Base-by-base conservation (phyloP, 2,113 vertebrate genomes). In the Plecotus auritus region DNA sequence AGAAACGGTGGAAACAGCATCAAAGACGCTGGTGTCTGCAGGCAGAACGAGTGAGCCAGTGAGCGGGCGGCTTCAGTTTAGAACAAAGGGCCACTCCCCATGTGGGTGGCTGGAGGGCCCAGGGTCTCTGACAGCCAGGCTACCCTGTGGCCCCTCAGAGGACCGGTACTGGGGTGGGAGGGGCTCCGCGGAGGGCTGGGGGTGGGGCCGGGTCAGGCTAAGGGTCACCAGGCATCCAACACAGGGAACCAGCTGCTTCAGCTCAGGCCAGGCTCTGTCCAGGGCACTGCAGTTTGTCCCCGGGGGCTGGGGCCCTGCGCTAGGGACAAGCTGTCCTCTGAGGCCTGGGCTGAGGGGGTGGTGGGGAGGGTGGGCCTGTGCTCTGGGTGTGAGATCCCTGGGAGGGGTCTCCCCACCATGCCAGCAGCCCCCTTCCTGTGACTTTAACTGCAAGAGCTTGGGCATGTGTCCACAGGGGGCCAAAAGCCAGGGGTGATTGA, bases 1-100 rank as follows among this genome's bases (percentile, higher is more conserved):
- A 47, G 42, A 85, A 45, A 37, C 72, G 22, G 85, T 81, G 95
- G 93, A 89, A 92, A 92, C 56, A 67, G 73, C 89, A 88, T 96
- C 95, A 96, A 67, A 94, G 92, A 0, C 59, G 59, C 59, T 2
- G 23, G 18, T 4, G 66, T 47, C 47, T 59, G 70, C 32, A 2
- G 73, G 61, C 10, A 4, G 23, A 35, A 61, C 9, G 8, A 10
- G 37, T 8, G 22, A 35, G 70, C 9, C 6, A 10, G 32, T 7
- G 16, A 64, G 32, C 32, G 2, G 23, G 76, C 80, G 91, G 94
- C 74, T 78, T 26, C 1, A 2, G 66, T 1, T 2, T 2, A 14
- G 70, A 92, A 23, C 45, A 14, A 13, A 66, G 72, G 90, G 72
- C 90, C 90, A 12, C 80, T 69, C 76, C 51, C 12, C 23, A 7